Conservation (phyloP, 2,888 invertebrate genomes). For the Rhagonycha lutea region DNA sequence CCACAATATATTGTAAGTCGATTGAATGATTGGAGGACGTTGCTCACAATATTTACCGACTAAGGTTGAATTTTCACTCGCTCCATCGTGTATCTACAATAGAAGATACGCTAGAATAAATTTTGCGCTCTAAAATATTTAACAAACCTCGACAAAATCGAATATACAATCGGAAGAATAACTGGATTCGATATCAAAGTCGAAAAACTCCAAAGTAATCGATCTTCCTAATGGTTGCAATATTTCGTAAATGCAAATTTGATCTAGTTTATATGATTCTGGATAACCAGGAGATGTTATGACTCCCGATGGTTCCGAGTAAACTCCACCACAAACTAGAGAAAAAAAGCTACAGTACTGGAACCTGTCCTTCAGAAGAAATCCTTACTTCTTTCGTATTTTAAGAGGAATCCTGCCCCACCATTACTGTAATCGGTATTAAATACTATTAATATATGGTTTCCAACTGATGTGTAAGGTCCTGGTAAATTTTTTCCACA, state of each 20-base stretch:
- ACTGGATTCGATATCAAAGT: slow-evolving; percentile 67
- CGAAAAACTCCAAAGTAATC: slow-evolving; percentile 67
- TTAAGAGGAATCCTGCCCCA: slow-evolving; percentile 63
- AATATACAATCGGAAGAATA: slow-evolving; percentile 33
- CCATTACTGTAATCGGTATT: slow-evolving; percentile 60
- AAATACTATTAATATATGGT: slow-evolving; percentile 66
- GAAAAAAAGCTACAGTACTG: slow-evolving; percentile 34
- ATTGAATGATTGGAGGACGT: slow-evolving; percentile 64
- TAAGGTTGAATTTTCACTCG: slow-evolving; percentile 64
- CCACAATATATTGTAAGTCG: slow-evolving; percentile 74
- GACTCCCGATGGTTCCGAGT: slow-evolving; percentile 62
- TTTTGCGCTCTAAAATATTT: background rate
- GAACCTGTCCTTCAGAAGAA: slow-evolving; percentile 38
- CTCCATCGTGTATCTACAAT: slow-evolving; percentile 72
- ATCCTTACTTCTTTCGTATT: slow-evolving; percentile 62
- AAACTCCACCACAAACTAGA: slow-evolving; percentile 67
- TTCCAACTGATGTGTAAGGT: slow-evolving; percentile 60
- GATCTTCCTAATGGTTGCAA: slow-evolving; percentile 65
- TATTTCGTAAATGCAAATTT: slow-evolving; percentile 72
- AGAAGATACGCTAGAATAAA: slow-evolving; percentile 50
- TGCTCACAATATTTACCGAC: slow-evolving; percentile 72
- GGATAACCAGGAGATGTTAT: slow-evolving; percentile 80
- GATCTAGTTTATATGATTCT: slow-evolving; percentile 63
- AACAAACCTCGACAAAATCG: slow-evolving; percentile 21
- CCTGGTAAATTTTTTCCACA: slow-evolving; percentile 73